Conservation (phyloP, 2,113 vertebrate species). For the Sialia sialis region DNA sequence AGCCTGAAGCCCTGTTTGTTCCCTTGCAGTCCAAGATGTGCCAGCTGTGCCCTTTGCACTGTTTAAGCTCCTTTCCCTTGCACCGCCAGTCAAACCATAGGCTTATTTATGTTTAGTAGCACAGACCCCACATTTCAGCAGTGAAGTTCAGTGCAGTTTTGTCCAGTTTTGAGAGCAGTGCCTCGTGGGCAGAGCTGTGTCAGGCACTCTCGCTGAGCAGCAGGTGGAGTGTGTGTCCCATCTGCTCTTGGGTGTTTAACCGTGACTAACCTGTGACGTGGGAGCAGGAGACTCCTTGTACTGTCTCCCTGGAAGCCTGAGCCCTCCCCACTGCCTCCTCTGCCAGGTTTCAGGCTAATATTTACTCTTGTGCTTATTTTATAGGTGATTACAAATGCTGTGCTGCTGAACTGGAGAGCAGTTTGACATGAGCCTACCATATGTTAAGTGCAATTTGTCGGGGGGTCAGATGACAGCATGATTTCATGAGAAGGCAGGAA, state of each 20-base stretch:
- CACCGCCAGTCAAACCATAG: background rate
- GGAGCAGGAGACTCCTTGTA: background rate
- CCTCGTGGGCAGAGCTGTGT: background rate
- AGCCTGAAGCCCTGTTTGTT: background rate
- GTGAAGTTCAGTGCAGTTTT: background rate
- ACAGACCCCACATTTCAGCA: background rate
- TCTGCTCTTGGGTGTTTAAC: background rate
- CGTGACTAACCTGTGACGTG: background rate
- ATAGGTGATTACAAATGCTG: background rate
- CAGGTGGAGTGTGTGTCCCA: background rate
- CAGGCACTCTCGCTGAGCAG: background rate
- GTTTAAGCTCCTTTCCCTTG: background rate
- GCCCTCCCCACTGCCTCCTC: background rate
- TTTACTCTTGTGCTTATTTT: background rate
- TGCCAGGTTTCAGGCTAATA: background rate
- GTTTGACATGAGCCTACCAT: background rate
- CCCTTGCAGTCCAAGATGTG: background rate
- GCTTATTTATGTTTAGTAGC: background rate
- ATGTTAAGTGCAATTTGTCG: background rate
- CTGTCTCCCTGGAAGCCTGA: background rate
- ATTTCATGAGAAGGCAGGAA: background rate
- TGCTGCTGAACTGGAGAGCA: background rate
- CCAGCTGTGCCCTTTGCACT: background rate
- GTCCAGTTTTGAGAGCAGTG: background rate
- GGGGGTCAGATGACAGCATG: background rate